A percentile compares a stretch with the other conserved stretches of the same genome.
Evolutionary conservation across 2,888 invertebrate genomes (phyloP).

Genomic region (Pristionchus entomophagus): DNA sequence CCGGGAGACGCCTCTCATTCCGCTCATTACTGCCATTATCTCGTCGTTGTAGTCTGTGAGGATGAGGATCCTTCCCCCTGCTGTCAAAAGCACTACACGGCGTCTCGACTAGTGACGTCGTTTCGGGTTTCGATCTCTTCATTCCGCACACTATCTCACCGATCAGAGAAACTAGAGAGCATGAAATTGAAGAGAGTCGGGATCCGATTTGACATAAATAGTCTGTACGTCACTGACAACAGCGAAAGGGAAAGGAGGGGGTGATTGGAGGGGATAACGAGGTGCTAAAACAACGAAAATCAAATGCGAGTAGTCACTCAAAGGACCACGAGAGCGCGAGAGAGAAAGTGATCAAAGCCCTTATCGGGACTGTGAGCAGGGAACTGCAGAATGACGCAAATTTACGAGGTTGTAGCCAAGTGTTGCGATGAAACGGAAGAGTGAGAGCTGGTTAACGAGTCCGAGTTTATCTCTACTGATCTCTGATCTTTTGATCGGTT

Average conservation of each 20-base stretch:
- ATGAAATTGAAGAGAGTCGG: too few species aligned
- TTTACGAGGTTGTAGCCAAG: constrained; percentile 33
- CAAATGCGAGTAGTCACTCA: constrained; percentile 3
- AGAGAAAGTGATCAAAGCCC: too few species aligned
- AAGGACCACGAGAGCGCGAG: background rate
- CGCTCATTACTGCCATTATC: background rate
- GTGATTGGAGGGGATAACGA: constrained; percentile 9
- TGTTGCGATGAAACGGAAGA: constrained; percentile 9
- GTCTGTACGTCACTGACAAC: background rate
- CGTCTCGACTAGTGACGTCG: too few species aligned
- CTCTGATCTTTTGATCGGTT: too few species aligned
- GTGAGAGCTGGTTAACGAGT: background rate
- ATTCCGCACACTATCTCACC: too few species aligned
- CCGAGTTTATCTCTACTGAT: background rate
- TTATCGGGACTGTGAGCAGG: background rate
- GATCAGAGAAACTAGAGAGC: too few species aligned
- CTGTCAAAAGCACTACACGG: background rate
- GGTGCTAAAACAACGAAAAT: constrained; percentile 31
- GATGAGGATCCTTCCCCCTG: background rate
- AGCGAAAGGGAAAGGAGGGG: constrained; percentile 18
- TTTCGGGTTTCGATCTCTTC: too few species aligned
- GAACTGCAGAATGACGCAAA: constrained; percentile 23
- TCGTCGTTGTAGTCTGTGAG: constrained; percentile 15
- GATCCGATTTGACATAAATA: too few species aligned
- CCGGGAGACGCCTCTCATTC: constrained; percentile 29